phyloP scores from a whole-genome alignment of 2,888 invertebrate genomes.

The Chymomyza procnemis region DNA sequence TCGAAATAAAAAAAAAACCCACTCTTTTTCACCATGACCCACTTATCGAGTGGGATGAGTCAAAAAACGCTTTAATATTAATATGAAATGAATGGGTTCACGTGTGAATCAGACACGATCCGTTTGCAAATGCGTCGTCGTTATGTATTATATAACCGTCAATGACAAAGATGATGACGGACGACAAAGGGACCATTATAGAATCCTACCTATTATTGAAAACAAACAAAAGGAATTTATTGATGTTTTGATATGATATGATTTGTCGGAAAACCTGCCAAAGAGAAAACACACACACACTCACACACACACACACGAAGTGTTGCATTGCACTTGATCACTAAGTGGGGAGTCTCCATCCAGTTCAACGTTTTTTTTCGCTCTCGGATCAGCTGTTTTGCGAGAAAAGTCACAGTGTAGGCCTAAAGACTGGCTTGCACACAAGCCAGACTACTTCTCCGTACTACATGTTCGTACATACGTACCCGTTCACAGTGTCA shows the following conservation, averaged over 20 bases:
- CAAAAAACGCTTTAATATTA: slow-evolving; percentile 67
- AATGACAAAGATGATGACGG: slow-evolving; percentile 31
- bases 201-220: background rate
- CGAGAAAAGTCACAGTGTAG: slow-evolving; percentile 52
- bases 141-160: slow-evolving; percentile 40
- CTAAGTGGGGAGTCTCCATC: background rate
- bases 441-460: no score
- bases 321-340: background rate
- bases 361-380: background rate
- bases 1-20: slow-evolving; percentile 56
- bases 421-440: slow-evolving; percentile 46
- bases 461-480: slow-evolving; percentile 19
- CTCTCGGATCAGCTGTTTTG: slow-evolving; percentile 57
- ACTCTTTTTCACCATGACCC: slow-evolving; percentile 66
- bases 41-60: slow-evolving; percentile 62
- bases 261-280: slow-evolving; percentile 10
- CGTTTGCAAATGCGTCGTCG: slow-evolving; percentile 6
- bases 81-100: slow-evolving; percentile 62
- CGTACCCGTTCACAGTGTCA: slow-evolving; percentile 24
- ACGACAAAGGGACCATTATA: slow-evolving; percentile 32
- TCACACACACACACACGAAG: slow-evolving; percentile 4
- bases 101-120: slow-evolving; percentile 40
- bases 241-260: background rate
- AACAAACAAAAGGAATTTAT: background rate
- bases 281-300: slow-evolving; percentile 38